Evolutionary conservation across 2,888 invertebrate genomes (phyloP), one percentile per base, ranked within the genome.

Genomic region (Lycia hirtaria): DNA sequence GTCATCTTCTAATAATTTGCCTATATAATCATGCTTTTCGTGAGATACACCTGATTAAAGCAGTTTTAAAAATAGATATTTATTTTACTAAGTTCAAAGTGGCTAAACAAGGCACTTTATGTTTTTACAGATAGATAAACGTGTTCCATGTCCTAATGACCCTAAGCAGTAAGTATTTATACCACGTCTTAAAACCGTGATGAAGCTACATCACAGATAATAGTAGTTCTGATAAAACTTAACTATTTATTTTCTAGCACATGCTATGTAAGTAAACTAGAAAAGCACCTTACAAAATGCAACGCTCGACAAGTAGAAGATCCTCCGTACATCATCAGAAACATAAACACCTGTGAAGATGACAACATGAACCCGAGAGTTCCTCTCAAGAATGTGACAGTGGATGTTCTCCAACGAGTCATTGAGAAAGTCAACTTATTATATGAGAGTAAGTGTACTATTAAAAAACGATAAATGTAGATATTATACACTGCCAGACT

Each of bases 121-220:
- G 15, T 33, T 47, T 35, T 81, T 88, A 50, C 79, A 92, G 92
- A 72, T 65, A 50, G 81, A 89, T 69, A 75, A 81, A 33, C 90
- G 96, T 51, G 92, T 96, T 60, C 91, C 93, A 17, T 96, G 96
- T 69, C 96, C 96, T 0, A 85, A 96, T 63, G 96, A 96, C 81
- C 90, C 93, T 1, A 95, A 94, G 73, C 96, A 96, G 94, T 95
- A 88, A 81, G 94, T 93, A 65, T 14, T 43, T n/a, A 15, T 26
- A 20, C 15, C 5, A 28, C 9, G 1, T 6, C 14, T 10, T 14
- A 33, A 4, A 33, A 5, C 6, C 14, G 1, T 33, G 33, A 6
- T 6, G 12, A 6, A 14, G 6, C 33, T 2, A 33, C 33, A 33
- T 3, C 4, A 6, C 2, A 14, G 12, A 5, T 14, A 14, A n/a